phyloP scores from a whole-genome alignment of 2,888 invertebrate species.

The Athrips mouffetella region DNA sequence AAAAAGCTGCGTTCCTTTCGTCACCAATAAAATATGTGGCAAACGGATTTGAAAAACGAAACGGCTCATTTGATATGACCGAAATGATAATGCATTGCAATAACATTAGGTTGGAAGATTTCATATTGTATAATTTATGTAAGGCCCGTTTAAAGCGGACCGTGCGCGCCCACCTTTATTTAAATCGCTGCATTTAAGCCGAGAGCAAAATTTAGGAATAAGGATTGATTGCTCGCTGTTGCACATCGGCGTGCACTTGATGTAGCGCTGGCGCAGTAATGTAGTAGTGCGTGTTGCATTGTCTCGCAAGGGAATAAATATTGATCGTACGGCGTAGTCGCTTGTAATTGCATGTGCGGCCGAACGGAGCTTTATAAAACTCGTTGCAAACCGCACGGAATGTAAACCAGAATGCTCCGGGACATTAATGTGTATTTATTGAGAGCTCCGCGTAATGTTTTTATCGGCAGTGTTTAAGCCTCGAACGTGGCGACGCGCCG shows the following conservation, averaged over 20 bases:
- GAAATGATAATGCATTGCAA: constrained; percentile 53
- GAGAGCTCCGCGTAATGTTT: constrained; percentile 74
- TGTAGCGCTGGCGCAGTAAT: constrained; percentile 43
- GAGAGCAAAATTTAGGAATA: constrained; percentile 35
- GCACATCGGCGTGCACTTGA: constrained; percentile 31
- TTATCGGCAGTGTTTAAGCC: constrained; percentile 64
- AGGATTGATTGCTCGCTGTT: constrained; percentile 42
- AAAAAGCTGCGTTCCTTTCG: constrained; percentile 3
- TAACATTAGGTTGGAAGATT: constrained; percentile 60
- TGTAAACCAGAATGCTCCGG: constrained; percentile 73
- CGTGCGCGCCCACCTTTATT: constrained; percentile 43
- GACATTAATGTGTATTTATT: constrained; percentile 78
- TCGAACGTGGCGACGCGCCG: constrained; percentile 52
- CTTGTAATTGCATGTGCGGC: constrained; percentile 75
- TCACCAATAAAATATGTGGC: constrained; percentile 19
- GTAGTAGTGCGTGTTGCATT: constrained; percentile 52
- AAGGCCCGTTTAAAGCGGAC: constrained; percentile 35
- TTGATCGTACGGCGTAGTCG: constrained; percentile 69
- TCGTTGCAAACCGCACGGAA: constrained; percentile 75
- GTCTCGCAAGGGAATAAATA: constrained; percentile 64
- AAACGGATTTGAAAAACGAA: constrained; percentile 41
- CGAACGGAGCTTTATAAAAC: constrained; percentile 74
- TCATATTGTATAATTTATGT: constrained; percentile 56
- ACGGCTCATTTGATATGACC: constrained; percentile 47
- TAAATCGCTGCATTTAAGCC: constrained; percentile 34